A percentile compares a stretch with the other conserved stretches of the same genome.
Conservation (phyloP, 2,888 invertebrate species). For the Antheraea yamamai region DNA sequence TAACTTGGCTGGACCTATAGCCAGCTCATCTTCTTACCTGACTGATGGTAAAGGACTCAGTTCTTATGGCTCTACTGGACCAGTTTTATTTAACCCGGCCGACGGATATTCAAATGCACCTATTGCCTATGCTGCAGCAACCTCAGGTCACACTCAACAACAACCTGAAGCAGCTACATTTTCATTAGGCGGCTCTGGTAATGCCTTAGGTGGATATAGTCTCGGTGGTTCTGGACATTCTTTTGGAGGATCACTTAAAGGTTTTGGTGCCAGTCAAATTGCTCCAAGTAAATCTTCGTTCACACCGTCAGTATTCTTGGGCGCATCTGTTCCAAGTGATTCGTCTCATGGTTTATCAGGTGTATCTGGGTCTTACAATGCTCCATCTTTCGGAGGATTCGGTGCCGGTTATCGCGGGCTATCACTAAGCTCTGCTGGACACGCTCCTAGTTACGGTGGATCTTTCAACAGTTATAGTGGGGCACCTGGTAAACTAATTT, state of each 20-base stretch:
- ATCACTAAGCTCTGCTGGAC: constrained; percentile 49
- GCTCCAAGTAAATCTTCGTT: constrained; percentile 64
- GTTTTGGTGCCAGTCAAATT: constrained; percentile 46
- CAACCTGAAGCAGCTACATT: constrained; percentile 28
- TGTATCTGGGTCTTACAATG: constrained; percentile 53
- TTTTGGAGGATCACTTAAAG: constrained; percentile 29
- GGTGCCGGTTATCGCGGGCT: constrained; percentile 44
- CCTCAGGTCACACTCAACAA: constrained; percentile 45
- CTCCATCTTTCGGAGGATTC: constrained; percentile 53
- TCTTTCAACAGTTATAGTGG: constrained; percentile 54
- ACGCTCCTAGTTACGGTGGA: constrained; percentile 54
- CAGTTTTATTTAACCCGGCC: constrained; percentile 67
- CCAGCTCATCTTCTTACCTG: constrained; percentile 63
- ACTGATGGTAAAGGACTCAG: constrained; percentile 71
- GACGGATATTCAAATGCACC: constrained; percentile 50
- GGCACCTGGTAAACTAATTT: constrained; percentile 57
- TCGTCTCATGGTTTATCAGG: constrained; percentile 56
- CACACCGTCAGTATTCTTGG: constrained; percentile 74
- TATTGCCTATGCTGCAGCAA: constrained; percentile 51
- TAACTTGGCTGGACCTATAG: constrained; percentile 52
- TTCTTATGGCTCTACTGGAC: constrained; percentile 69
- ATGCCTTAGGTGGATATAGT: constrained; percentile 37
- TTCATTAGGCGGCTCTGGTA: constrained; percentile 43
- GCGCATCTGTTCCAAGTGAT: constrained; percentile 64
- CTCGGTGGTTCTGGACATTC: constrained; percentile 39